Percentiles rank a stretch among this genome's conserved stretches.
Evolutionary conservation across 1,140 invertebrate species (phyloP).

Genomic region (Coelopa frigida): DNA sequence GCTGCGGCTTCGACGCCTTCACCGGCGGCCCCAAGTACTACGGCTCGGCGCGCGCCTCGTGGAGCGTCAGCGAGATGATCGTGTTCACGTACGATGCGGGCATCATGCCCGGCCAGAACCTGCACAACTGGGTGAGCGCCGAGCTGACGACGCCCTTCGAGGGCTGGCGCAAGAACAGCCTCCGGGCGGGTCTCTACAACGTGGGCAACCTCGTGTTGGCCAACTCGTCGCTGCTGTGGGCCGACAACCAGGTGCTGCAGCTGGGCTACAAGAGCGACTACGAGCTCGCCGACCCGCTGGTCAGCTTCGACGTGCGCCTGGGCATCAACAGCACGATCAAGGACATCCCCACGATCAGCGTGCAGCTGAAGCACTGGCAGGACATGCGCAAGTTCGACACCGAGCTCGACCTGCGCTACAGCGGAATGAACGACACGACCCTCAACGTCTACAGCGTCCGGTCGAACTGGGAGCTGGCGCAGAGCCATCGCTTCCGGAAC

Average conservation of each 20-base stretch:
- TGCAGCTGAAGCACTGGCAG: constrained; percentile 51
- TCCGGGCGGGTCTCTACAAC: constrained; percentile 47
- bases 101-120: constrained; percentile 39
- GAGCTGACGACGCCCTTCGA: constrained; percentile 63
- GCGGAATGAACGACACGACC: constrained; percentile 26
- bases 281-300: constrained; percentile 30
- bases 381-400: constrained; percentile 47
- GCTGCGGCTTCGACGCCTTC: constrained; percentile 53
- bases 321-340: constrained; percentile 53
- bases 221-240: constrained; percentile 50
- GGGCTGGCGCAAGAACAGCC: constrained; percentile 62
- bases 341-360: constrained; percentile 50
- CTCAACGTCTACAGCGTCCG: constrained; percentile 48
- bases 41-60: constrained; percentile 48
- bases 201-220: constrained; percentile 29
- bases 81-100: constrained; percentile 47
- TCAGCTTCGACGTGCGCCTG: constrained; percentile 47
- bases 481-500: constrained; percentile 45
- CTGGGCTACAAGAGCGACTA: constrained; percentile 49
- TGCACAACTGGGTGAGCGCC: constrained; percentile 44
- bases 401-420: constrained; percentile 45
- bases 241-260: constrained; percentile 50
- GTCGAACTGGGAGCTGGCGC: constrained; percentile 51
- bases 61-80: constrained; percentile 51
- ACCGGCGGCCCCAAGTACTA: constrained; percentile 45